Percentiles rank a stretch among this genome's conserved stretches.
Conservation (phyloP, 2,888 invertebrate species). For the Meandrusa payeni region DNA sequence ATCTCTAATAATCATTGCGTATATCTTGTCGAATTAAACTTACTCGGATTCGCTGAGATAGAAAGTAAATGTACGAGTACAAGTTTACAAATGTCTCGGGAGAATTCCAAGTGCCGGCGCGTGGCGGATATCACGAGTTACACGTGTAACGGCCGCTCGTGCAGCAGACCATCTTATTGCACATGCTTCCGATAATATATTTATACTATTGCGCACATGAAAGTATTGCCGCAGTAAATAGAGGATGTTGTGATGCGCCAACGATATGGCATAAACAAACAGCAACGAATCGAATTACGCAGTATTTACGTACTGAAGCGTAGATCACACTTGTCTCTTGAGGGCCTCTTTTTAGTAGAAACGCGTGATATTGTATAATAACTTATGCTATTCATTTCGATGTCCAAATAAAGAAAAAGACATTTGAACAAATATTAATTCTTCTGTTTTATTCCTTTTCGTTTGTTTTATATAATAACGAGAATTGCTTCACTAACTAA, state of each 20-base stretch:
- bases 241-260: neutral
- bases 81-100: neutral
- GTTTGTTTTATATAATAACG: too few relatives aligned
- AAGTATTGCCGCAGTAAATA: constrained; percentile 1
- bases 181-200: constrained; percentile 19
- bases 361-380: too few relatives aligned
- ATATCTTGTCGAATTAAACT: too few relatives aligned
- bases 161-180: constrained; percentile 11
- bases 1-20: too few relatives aligned
- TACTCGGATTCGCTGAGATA: too few relatives aligned
- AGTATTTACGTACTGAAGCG: too few relatives aligned
- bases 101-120: constrained; percentile 7
- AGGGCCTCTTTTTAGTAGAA: too few relatives aligned
- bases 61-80: constrained; percentile 1
- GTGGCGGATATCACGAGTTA: constrained; percentile 2
- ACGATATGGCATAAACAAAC: neutral
- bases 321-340: neutral
- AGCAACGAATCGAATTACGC: constrained; percentile 4
- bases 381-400: too few relatives aligned
- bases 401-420: too few relatives aligned
- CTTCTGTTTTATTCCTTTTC: too few relatives aligned
- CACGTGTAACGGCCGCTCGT: constrained; percentile 27
- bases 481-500: too few relatives aligned
- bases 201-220: constrained; percentile 24
- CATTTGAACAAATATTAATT: too few relatives aligned